Base-by-base conservation (phyloP, 2,888 invertebrate species). In the Galerucella pusilla region DNA sequence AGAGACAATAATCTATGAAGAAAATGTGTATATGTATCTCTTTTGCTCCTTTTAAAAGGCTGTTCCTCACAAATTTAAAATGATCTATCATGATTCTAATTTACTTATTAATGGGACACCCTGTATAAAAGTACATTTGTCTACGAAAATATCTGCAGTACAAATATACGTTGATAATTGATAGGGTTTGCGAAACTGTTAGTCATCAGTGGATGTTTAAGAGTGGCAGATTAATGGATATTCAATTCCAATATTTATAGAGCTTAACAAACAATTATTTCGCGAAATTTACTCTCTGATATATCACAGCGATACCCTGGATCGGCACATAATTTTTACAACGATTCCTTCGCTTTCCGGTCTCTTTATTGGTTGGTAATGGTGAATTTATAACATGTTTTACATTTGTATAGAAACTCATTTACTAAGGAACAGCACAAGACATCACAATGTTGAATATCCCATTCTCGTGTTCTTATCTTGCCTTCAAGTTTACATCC, bases 221-320 rank as follows among this genome's bases (percentile, higher is more conserved):
- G 25, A 61, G 72, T 71, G 70, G 59, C 70, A 71, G 63, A 35
- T 57, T 74, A 77, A 77, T 77, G 67, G 77, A 64, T 74, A 72
- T 73, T 69, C 67, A 77, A 65, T 77, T 77, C 70, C 74, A n/a
- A 73, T 74, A 74, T 77, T 73, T 73, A 74, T 74, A 69, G 67
- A 67, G 74, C 72, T 77, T 74, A 67, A 72, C 74, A 65, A 74
- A 76, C 76, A 77, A 77, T 77, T 77, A 77, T 74, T 75, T 74
- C 77, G 73, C 70, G 67, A 71, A 76, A 71, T 76, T 76, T 71
- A 60, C 68, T 64, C 60, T 54, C 71, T 76, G 76, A 76, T 76
- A 76, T 76, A 76, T 71, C 59, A 68, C 77, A 67, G 35, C 67
- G 59, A 65, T 65, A n/a, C 46, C 66, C 52, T 11, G 68, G 71